Evolutionary conservation across 1,140 invertebrate species (phyloP).

Genomic region (Cyrtorhinus lividipennis): DNA sequence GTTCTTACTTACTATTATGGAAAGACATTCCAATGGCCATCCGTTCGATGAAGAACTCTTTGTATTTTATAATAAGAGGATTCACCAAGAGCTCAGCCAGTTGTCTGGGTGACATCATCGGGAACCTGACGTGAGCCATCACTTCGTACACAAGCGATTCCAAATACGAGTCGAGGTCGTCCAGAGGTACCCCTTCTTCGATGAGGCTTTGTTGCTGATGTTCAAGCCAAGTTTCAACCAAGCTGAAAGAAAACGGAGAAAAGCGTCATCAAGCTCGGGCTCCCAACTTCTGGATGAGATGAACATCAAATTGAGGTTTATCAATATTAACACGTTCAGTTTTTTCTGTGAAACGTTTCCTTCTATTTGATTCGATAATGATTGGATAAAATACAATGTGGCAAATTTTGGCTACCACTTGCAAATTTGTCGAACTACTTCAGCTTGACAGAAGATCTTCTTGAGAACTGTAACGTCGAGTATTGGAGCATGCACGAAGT

Average conservation of each 20-base stretch:
- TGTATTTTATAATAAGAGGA: slow-evolving; percentile 62
- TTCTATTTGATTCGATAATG: no score
- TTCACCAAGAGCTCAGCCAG: slow-evolving; percentile 62
- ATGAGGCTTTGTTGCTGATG: slow-evolving; percentile 41
- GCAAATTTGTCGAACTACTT: no score
- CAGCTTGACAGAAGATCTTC: no score
- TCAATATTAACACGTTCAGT: no score
- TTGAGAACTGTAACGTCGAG: no score
- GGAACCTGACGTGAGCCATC: slow-evolving; percentile 68
- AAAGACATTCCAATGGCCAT: slow-evolving; percentile 82
- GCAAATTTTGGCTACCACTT: no score
- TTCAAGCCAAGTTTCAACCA: slow-evolving; percentile 59
- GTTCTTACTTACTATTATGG: slow-evolving; percentile 47
- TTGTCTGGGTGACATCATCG: slow-evolving; percentile 81
- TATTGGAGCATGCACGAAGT: no score
- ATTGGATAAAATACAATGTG: no score
- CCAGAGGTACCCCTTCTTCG: slow-evolving; percentile 32
- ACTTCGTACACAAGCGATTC: slow-evolving; percentile 51
- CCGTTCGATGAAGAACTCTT: slow-evolving; percentile 74
- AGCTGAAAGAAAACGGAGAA: slow-evolving; percentile 34
- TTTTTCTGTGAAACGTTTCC: no score
- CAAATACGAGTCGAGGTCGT: slow-evolving; percentile 38
- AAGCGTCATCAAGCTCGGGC: no score
- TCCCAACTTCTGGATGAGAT: no score
- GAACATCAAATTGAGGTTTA: no score